These are phyloP conservation scores for Crotalus tigris DNA, from an alignment of 2,113 vertebrate species.

Conservation along the genomic window DNA sequence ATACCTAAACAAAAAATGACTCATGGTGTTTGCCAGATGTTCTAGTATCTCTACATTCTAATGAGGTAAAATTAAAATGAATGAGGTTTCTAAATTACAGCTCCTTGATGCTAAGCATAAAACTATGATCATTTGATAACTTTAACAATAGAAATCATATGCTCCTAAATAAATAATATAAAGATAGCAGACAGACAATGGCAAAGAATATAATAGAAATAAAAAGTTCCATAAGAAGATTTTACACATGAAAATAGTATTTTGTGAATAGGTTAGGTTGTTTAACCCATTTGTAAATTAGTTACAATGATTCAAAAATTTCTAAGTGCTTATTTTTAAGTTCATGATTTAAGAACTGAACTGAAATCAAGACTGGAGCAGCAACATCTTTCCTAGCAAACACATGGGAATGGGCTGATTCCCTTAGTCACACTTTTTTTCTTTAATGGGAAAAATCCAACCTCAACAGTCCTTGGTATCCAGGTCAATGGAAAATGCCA, in stretches of 20 bases:
- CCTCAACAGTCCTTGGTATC: neutral
- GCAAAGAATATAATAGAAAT: neutral
- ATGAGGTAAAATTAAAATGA: neutral
- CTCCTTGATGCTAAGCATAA: neutral
- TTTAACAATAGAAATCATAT: neutral
- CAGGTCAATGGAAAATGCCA: neutral
- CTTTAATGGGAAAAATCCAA: neutral
- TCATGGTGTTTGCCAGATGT: neutral
- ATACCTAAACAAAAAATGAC: neutral
- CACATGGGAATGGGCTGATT: neutral
- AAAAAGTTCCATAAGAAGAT: neutral
- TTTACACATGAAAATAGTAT: neutral
- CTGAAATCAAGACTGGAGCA: neutral
- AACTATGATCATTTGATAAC: neutral
- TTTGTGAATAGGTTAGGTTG: neutral
- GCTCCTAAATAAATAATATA: neutral
- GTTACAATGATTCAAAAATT: neutral
- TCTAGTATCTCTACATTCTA: neutral
- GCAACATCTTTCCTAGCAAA: neutral
- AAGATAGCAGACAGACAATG: neutral
- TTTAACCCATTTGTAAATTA: neutral
- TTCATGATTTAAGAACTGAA: neutral
- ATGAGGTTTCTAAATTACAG: neutral
- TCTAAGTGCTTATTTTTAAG: neutral
- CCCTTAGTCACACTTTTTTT: neutral